Evolutionary conservation across 2,888 invertebrate genomes (phyloP), one percentile per base, ranked within the genome.

Genomic region (Euplagia quadripunctaria): DNA sequence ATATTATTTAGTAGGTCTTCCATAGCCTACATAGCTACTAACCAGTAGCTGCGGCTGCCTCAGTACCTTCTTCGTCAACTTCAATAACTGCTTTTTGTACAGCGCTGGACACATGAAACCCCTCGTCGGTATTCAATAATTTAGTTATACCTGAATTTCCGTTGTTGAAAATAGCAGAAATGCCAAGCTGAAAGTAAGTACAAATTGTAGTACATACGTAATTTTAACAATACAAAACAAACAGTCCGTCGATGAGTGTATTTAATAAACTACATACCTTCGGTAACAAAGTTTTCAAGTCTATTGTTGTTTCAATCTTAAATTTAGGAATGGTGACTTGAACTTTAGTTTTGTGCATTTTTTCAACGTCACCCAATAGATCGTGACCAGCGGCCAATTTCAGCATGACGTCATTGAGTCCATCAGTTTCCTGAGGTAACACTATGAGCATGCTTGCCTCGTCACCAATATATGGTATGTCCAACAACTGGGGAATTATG

Each of bases 11-110:
- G 20, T n/a, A 20, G 49, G n/a, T 64, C 20, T 65, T 67, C 14
- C n/a, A 49, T 64, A 73, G 20, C 52, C 51, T n/a, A 43, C 17
- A 63, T 72, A n/a, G n/a, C n/a, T n/a, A 94, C 96, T 96, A 94
- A 98, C 98, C 98, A 72, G 98, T 98, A 20, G 98, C 98, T 5
- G 98, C 98, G 64, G 98, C 97, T 0, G 98, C 98, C 88, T 98
- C 98, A 2, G 98, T 97, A 0, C 99, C 99, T 87, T 98, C 98
- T 89, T 99, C 99, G 89, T 98, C 98, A 0, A 99, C 98, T 87
- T 98, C 98, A 83, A 99, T 97, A 86, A 97, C 98, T 0, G 98
- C 97, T 89, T 98, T 98, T 88, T 99, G 98, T 1, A 98, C 90
- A 5, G 97, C 97, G 87, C 97, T 97, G 65, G 97, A 97, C 4